phyloP scores from a whole-genome alignment of 2,888 invertebrate genomes.

The Azorinus chamasolen region DNA sequence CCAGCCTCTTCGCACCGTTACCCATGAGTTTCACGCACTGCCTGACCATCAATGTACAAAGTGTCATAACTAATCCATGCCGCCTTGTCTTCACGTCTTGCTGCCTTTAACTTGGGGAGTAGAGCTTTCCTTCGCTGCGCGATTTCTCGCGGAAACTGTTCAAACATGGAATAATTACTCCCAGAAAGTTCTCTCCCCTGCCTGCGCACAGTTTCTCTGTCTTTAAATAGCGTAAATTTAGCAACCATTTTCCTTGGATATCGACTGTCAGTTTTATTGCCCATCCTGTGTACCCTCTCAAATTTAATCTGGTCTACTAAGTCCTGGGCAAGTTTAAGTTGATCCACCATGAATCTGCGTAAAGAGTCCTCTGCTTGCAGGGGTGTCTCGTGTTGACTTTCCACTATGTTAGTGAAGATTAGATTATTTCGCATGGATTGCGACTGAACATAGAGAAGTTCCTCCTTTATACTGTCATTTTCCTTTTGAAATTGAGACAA shows the following conservation, averaged over 20 bases:
- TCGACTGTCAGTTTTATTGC: not conserved
- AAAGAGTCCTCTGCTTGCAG: not conserved
- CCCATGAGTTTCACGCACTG: conserved; percentile 2
- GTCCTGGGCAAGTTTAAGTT: conserved; percentile 6
- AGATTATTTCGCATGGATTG: too few species aligned
- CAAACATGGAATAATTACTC: not conserved
- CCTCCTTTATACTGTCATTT: conserved; percentile 8
- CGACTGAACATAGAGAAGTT: too few species aligned
- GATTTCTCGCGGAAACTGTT: conserved; percentile 21
- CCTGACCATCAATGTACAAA: conserved; percentile 9
- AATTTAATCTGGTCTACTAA: not conserved
- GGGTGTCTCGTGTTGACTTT: too few species aligned
- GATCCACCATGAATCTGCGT: not conserved
- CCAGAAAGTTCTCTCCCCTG: not conserved
- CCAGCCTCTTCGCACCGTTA: conserved; percentile 17
- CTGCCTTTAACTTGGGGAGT: conserved; percentile 7
- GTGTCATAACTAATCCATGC: conserved; percentile 28
- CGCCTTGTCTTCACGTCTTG: conserved; percentile 2
- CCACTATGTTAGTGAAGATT: too few species aligned
- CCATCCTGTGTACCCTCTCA: conserved; percentile 23
- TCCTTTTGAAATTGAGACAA: conserved; percentile 17
- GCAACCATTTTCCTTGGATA: conserved; percentile 10
- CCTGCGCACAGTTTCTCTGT: conserved; percentile 12
- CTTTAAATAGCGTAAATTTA: conserved; percentile 23
- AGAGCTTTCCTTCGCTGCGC: not conserved